Percentiles rank a stretch among this genome's conserved stretches.
These are phyloP conservation scores for Drosophila lacicola DNA, from an alignment of 2,888 invertebrate species.

Conservation along the genomic window DNA sequence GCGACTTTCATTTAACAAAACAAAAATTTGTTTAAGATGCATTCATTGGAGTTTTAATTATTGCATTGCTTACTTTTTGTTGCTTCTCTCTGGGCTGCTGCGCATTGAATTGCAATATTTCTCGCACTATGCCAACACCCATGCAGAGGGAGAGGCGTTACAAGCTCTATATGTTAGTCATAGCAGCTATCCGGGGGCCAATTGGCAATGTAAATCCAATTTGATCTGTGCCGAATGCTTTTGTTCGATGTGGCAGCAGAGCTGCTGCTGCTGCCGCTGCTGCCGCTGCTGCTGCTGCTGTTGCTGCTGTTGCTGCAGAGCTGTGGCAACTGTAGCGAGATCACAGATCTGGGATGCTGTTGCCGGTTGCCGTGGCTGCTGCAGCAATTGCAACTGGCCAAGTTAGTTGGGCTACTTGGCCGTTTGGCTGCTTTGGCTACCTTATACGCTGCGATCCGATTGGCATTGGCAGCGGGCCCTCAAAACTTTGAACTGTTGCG, in stretches of 20 bases:
- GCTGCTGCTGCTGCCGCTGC: slow-evolving; percentile 1
- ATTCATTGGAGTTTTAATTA: too few species aligned
- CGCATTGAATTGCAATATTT: neutral
- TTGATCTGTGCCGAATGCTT: slow-evolving; percentile 81
- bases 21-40: too few species aligned
- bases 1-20: too few species aligned
- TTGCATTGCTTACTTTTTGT: neutral
- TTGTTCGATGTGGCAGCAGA: slow-evolving; percentile 65
- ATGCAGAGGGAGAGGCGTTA: slow-evolving; percentile 27
- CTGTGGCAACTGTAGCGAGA: slow-evolving; percentile 65
- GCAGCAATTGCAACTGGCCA: slow-evolving; percentile 40
- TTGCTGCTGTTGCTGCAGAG: slow-evolving; percentile 38
- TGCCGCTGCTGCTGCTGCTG: slow-evolving; percentile 41
- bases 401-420: slow-evolving; percentile 27
- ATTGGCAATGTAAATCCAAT: slow-evolving; percentile 75
- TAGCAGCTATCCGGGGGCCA: slow-evolving; percentile 18
- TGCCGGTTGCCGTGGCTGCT: slow-evolving; percentile 25
- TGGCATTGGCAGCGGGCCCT: slow-evolving; percentile 78
- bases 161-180: slow-evolving; percentile 32
- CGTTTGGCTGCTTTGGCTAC: slow-evolving; percentile 59
- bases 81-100: neutral
- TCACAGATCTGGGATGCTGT: slow-evolving; percentile 51
- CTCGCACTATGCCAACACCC: neutral
- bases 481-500: slow-evolving; percentile 82
- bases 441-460: slow-evolving; percentile 62